phyloP scores from a whole-genome alignment of 1,140 invertebrate genomes.

The Trigoniulus corallinus region DNA sequence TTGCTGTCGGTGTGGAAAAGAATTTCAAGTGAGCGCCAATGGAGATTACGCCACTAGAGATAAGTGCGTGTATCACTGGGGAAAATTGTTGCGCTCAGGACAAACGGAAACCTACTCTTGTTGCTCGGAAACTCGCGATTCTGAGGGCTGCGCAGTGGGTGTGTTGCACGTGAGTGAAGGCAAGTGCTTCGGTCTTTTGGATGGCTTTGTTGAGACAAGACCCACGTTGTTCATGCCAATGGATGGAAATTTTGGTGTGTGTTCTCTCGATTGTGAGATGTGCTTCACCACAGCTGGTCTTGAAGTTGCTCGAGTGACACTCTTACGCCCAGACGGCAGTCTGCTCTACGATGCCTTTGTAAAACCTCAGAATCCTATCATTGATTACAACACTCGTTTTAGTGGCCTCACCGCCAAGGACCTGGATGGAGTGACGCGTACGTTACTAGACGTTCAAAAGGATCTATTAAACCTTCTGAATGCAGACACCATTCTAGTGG shows the following conservation, averaged over 20 bases:
- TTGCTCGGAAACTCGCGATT: slow-evolving; percentile 25
- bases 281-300: slow-evolving; percentile 64
- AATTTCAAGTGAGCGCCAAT: slow-evolving; percentile 42
- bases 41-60: slow-evolving; percentile 54
- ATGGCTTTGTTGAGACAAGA: slow-evolving; percentile 36
- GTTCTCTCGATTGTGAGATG: slow-evolving; percentile 86
- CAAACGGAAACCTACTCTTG: slow-evolving; percentile 32
- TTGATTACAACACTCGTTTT: slow-evolving; percentile 66
- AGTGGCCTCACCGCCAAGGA: slow-evolving; percentile 24
- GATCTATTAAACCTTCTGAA: slow-evolving; percentile 32
- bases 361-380: slow-evolving; percentile 47
- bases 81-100: slow-evolving; percentile 36
- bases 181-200: slow-evolving; percentile 45
- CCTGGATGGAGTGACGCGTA: slow-evolving; percentile 17
- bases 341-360: slow-evolving; percentile 66
- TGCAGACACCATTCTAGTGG: slow-evolving; percentile 37
- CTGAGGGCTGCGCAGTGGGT: slow-evolving; percentile 41
- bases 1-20: slow-evolving; percentile 53
- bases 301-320: slow-evolving; percentile 63
- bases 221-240: slow-evolving; percentile 22
- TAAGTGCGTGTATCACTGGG: slow-evolving; percentile 64
- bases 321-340: slow-evolving; percentile 49
- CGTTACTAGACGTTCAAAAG: slow-evolving; percentile 22
- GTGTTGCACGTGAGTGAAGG: slow-evolving; percentile 61
- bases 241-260: slow-evolving; percentile 35